Conservation (phyloP, 2,797 vertebrate genomes). For the Semaprochilodus insignis region DNA sequence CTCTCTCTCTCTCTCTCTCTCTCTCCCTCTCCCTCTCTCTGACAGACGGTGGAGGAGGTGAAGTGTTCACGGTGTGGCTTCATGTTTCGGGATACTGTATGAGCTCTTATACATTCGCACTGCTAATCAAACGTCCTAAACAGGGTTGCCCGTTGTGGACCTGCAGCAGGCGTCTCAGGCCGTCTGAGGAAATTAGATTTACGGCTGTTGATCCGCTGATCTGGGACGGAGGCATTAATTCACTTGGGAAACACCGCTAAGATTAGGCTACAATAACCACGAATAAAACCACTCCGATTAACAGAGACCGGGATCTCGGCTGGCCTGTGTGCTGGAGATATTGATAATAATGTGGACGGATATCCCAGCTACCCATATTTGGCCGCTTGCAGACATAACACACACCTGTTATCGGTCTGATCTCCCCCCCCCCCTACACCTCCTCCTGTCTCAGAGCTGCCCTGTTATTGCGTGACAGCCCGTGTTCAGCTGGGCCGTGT, state of each 20-base stretch:
- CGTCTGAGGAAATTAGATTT: neutral
- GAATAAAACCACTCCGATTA: neutral
- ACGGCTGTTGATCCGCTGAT: neutral
- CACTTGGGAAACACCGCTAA: neutral
- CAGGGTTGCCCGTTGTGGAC: too few relatives aligned
- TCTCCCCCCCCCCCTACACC: constrained; percentile 44
- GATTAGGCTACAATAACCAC: neutral
- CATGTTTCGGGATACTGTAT: too few relatives aligned
- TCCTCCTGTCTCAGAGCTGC: constrained; percentile 34
- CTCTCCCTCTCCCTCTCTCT: too few relatives aligned
- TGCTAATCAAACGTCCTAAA: too few relatives aligned
- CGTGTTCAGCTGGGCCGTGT: constrained; percentile 50
- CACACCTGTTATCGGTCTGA: constrained; percentile 50
- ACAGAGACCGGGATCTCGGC: neutral
- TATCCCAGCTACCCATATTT: constrained; percentile 38
- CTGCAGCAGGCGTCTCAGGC: neutral
- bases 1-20: too few relatives aligned
- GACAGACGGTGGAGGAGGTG: too few relatives aligned
- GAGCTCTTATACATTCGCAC: too few relatives aligned
- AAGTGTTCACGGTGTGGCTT: too few relatives aligned
- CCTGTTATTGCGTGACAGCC: constrained; percentile 67
- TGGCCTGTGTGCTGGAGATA: neutral
- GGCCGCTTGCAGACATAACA: constrained; percentile 61
- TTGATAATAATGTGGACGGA: constrained; percentile 24
- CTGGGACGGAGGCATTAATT: neutral